Evolutionary conservation across 37 sponge, comb jelly and placozoan genomes (phyloP), one percentile per base, ranked within the genome.

Genomic region (Crambe crambe): DNA sequence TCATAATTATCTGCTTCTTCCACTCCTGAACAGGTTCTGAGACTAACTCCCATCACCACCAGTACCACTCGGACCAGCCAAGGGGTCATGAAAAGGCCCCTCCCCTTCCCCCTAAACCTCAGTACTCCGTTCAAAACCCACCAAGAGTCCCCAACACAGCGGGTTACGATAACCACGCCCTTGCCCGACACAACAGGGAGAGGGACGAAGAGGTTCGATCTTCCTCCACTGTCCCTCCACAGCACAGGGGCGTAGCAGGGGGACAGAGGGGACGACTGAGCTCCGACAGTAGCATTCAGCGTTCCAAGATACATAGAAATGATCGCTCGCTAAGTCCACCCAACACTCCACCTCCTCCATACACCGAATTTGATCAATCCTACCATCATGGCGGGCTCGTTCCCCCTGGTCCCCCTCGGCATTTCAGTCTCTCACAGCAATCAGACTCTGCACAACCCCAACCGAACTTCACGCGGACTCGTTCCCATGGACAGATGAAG

Each of bases 341-440:
- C 15, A 31, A 38, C 31, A 42, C 37, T 10, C 81, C 81, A 1
- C 81, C 81, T n/a, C 81, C 81, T 21, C 81, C 81, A 1, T 80
- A 80, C 43, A 72, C 47, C 4, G 70, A 80, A 37, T 41, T 38
- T n/a, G 81, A 80, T 58, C 75, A 17, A 30, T 15, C 68, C 21
- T 36, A 10, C n/a, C 79, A 43, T 8, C 71, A 41, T 25, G 36
- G 9, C 42, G 37, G 42, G 37, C 51, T 57, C 58, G 34, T 31
- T 30, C 36, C 74, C 34, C 1, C 18, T 2, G 17, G 3, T 2
- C 2, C 26, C 38, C 17, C 64, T 43, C 43, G 64, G 10, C 77
- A 63, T 4, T 64, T 31, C 44, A 77, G 77, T 56, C 42, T 72
- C 25, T 72, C 81, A 4, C 81, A 80, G 60, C 81, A 80, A 0